These are phyloP conservation scores for Camponotus fellah DNA, from an alignment of 2,888 invertebrate genomes.

Conservation along the genomic window DNA sequence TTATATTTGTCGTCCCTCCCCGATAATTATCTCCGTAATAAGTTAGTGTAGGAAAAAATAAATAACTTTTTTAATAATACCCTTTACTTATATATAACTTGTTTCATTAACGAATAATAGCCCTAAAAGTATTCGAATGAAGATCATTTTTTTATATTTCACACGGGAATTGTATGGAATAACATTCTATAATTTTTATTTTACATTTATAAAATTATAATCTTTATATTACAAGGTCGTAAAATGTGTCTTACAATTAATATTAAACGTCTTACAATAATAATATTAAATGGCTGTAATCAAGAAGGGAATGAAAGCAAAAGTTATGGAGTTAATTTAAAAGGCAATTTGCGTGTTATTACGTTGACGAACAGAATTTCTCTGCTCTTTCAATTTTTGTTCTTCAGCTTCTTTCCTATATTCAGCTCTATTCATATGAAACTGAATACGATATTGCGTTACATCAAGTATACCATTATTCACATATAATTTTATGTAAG, in stretches of 20 bases:
- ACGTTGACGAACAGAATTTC: constrained; percentile 13
- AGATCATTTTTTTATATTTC: not conserved
- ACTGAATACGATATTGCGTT: not conserved
- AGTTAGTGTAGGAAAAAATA: not conserved
- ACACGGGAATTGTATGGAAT: not conserved
- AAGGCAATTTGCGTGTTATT: not conserved
- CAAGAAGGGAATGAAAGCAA: not conserved
- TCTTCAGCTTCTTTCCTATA: not conserved
- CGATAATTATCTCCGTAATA: constrained; percentile 16
- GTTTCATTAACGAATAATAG: not conserved
- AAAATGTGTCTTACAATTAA: not conserved
- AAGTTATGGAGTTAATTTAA: constrained; percentile 21
- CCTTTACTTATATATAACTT: not conserved
- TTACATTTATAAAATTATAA: not conserved
- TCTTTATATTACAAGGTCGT: not conserved
- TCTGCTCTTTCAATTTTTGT: not conserved
- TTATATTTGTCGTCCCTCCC: constrained; percentile 11
- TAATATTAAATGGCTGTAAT: constrained; percentile 17
- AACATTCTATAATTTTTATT: not conserved
- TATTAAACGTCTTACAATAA: too few species aligned
- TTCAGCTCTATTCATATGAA: not conserved
- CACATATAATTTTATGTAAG: not conserved
- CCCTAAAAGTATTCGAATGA: not conserved
- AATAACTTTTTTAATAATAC: not conserved
- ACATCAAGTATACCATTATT: not conserved